phyloP scores from a whole-genome alignment of 2,113 vertebrate species.

The Oreotragus oreotragus region DNA sequence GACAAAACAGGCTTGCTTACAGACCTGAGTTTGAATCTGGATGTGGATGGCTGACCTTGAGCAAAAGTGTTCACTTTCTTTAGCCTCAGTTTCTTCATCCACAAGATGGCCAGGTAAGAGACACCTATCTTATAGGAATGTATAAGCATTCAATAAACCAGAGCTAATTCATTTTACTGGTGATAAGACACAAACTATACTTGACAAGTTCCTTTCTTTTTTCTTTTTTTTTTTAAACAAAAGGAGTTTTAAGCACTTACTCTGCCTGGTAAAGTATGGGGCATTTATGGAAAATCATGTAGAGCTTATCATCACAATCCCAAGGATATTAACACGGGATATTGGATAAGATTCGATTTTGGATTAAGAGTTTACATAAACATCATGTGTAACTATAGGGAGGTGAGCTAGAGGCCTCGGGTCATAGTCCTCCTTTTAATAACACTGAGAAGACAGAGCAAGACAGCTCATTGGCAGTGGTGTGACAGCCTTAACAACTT shows the following conservation, averaged over 20 bases:
- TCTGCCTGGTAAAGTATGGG: background rate
- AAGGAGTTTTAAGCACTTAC: background rate
- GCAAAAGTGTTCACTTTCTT: background rate
- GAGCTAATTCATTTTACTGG: background rate
- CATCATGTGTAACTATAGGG: background rate
- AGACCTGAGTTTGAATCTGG: background rate
- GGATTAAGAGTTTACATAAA: background rate
- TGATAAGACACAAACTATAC: background rate
- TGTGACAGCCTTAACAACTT: too few species aligned
- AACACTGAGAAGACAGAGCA: background rate
- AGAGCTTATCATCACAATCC: background rate
- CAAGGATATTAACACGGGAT: background rate
- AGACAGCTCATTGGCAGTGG: accelerated
- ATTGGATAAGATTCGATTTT: background rate
- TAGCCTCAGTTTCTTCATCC: background rate
- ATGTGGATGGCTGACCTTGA: background rate
- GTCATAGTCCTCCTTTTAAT: background rate
- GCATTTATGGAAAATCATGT: background rate
- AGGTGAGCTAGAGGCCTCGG: background rate
- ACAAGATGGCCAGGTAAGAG: background rate
- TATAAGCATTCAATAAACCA: background rate
- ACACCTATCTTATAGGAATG: background rate
- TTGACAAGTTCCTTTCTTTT: background rate
- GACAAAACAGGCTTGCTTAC: background rate
- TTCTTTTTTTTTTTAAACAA: background rate